phyloP scores from a whole-genome alignment of 2,888 invertebrate genomes.

The Bruchidius siliquastri region DNA sequence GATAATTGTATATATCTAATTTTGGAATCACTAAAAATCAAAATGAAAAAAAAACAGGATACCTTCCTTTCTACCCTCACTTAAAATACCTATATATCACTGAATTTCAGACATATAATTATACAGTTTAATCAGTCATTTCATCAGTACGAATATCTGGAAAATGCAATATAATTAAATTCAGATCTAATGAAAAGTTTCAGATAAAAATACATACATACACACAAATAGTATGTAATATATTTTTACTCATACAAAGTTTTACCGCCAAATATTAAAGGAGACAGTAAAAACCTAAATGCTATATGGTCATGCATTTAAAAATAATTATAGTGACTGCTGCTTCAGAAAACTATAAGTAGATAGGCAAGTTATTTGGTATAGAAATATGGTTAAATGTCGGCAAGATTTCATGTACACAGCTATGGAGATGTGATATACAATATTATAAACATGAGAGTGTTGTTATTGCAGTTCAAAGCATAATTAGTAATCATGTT shows the following conservation, averaged over 20 bases:
- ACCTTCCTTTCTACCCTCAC: background rate
- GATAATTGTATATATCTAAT: background rate
- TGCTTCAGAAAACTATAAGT: background rate
- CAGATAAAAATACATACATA: background rate
- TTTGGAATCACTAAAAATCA: background rate
- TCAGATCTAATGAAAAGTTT: background rate
- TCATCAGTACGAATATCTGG: background rate
- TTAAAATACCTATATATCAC: background rate
- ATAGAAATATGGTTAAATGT: background rate
- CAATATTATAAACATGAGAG: no score
- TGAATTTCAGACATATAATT: background rate
- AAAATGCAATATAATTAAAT: background rate
- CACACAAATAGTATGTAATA: background rate
- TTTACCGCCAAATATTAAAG: background rate
- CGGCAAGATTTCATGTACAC: background rate
- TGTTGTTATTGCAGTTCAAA: no score
- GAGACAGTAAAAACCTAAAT: background rate
- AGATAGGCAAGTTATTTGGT: background rate
- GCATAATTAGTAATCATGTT: no score
- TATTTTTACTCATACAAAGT: background rate
- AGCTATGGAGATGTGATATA: no score
- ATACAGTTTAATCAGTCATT: background rate
- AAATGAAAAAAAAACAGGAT: background rate
- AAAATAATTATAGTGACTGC: background rate
- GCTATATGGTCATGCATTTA: background rate